Base-by-base conservation (phyloP, 2,113 vertebrate species). In the Cromileptes altivelis region DNA sequence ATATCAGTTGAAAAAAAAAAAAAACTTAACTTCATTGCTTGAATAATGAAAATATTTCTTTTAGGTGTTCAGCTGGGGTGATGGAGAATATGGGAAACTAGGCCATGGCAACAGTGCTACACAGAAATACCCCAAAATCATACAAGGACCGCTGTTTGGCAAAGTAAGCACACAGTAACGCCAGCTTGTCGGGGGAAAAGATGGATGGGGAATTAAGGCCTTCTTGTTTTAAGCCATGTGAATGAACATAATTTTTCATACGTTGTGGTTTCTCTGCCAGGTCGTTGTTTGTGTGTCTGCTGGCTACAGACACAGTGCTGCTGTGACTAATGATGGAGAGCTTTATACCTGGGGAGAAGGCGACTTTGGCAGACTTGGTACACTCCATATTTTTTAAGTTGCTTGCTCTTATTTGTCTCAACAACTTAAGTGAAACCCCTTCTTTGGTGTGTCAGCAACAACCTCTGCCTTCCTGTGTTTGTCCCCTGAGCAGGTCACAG, bases 341-440 rank as follows among this genome's bases (percentile, higher is more conserved):
- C 93, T 96, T 27, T 96, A 96, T 69, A 96, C 96, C 0, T 96
- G 96, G 96, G 96, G 96, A 45, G 96, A 96, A 85, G 96, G 96
- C 6, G 96, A 96, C 89, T 96, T 96, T 74, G 96, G 96, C 37
- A 91, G 96, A 87, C 94, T 96, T 27, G 96, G 96, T 96, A 89
- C 49, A 15, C 27, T 45, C 49, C 3, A 64, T 23, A 45, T 40
- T 81, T 90, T 10, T 81, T 3, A 17, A 52, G 15, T 61, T 42
- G 21, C 27, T 50, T 12, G 3, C 2, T 3, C 23, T 56, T 25
- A 3, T 61, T 60, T 75, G 52, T 61, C 56, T 85, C 19, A 61
- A 7, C 10, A 23, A 7, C 37, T 64, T 77, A 27, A 67, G n/a
- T 67, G 4, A 72, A 56, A 50, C 60, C n/a, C 3, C 11, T 11